Evolutionary conservation across 2,888 invertebrate genomes (phyloP), one percentile per base, ranked within the genome.

Genomic region (Apotomis turbidana): DNA sequence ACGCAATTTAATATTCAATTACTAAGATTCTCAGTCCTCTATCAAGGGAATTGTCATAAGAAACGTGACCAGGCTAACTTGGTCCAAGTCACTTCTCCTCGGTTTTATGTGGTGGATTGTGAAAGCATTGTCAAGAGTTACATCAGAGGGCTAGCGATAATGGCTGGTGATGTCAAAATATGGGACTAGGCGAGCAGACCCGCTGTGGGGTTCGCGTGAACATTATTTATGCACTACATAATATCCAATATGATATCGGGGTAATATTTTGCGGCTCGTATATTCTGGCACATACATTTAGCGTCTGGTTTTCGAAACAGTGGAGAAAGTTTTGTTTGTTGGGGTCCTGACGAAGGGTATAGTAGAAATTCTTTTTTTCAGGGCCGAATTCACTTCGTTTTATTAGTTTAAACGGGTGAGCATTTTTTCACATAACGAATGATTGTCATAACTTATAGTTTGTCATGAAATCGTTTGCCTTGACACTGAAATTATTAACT

Each of bases 1-100:
- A 64, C 68, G 54, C 57, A 67, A 74, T 74, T 71, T 74, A 68
- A 70, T 74, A 74, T 74, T 74, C 74, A 71, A 71, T 74, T 74
- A 71, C 67, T 54, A 59, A 59, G 74, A 70, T 71, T 70, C 70
- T 12, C 68, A 6, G 46, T 71, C 70, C 63, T 15, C 63, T 63
- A 54, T 63, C 74, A 54, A 52, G 74, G 71, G 74, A 68, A 58
- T 68, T 68, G 74, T 71, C 71, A 68, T 74, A 58, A 62, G 70
- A 67, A 70, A 70, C 70, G 27, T 52, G 59, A 10, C 74, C 58
- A 59, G 5, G 36, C 10, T 68, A 44, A 60, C 63, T 54, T 67
- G 73, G 67, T 49, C 74, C 58, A 6, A 68, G 62, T 72, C 68
- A 59, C 68, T 46, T n/a, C 52, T 51, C 9, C 27, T 12, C 10